Base-by-base conservation (phyloP, 2,888 invertebrate genomes). In the Corbicula japonica region DNA sequence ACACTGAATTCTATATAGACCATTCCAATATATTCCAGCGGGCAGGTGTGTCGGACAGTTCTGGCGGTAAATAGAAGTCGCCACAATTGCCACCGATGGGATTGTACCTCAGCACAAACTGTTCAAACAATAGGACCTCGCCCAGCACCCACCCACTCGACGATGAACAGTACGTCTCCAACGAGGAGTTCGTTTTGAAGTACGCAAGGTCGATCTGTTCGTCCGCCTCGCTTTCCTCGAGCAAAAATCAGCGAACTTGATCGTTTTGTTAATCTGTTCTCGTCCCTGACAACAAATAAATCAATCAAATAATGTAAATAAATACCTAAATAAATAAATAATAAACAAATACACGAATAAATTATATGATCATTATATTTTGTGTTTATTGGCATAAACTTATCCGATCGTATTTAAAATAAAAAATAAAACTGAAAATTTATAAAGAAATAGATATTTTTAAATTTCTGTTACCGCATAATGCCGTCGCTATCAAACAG, bases 401-500 rank as follows among this genome's bases (percentile, higher is more conserved):
- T n/a, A n/a, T n/a, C n/a, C n/a, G n/a, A n/a, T n/a, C n/a, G n/a
- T n/a, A n/a, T n/a, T n/a, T n/a, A n/a, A n/a, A n/a, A n/a, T n/a
- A n/a, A n/a, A n/a, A n/a, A n/a, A n/a, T n/a, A n/a, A n/a, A n/a
- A n/a, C n/a, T n/a, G n/a, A n/a, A n/a, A n/a, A n/a, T n/a, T n/a
- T n/a, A n/a, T n/a, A n/a, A n/a, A n/a, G n/a, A n/a, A n/a, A n/a
- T n/a, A n/a, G n/a, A n/a, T n/a, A n/a, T n/a, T n/a, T n/a, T n/a
- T n/a, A n/a, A 26, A 8, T 23, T 50, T 15, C 3, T 23, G 18
- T 2, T 54, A 54, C 54, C 54, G 28, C 1, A 54, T 54, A 30
- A 32, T 54, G 18, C 68, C 68, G 28, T 41, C 54, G n/a, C 26
- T 28, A 35, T 68, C 52, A 38, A 56, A 30, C n/a, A 68, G 18